Conservation (phyloP, 2,888 invertebrate species). For the Calameuta filiformis region DNA sequence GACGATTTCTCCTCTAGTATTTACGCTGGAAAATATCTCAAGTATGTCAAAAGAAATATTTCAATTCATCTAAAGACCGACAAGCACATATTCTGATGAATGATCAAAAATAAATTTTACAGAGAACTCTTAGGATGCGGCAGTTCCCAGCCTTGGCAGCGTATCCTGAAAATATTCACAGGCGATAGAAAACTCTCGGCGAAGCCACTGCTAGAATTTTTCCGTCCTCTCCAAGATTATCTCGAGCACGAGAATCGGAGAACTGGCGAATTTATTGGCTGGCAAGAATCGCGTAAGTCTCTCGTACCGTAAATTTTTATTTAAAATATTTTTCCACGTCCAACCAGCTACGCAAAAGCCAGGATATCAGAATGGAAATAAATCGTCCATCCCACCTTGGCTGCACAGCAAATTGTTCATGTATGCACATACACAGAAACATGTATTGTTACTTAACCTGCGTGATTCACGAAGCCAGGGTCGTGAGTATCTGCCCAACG, state of each 20-base stretch:
- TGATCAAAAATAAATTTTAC: not conserved
- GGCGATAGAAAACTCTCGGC: not conserved
- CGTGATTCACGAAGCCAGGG: not conserved
- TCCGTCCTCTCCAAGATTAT: slow-evolving; percentile 5
- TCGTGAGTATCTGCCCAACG: not conserved
- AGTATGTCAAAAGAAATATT: not conserved
- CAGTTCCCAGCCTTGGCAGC: slow-evolving; percentile 15
- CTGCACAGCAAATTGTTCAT: not conserved
- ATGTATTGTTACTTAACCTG: not conserved
- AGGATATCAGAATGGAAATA: not conserved
- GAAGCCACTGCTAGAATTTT: slow-evolving; percentile 4
- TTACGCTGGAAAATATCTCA: not conserved
- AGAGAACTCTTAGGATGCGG: not conserved
- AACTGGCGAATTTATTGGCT: not conserved
- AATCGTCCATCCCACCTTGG: not conserved
- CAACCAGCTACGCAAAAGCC: not conserved
- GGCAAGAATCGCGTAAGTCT: not conserved
- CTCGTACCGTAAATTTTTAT: not conserved
- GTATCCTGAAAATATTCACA: slow-evolving; percentile 3
- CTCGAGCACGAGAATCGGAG: not conserved
- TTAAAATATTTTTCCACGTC: not conserved
- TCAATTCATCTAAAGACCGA: not conserved
- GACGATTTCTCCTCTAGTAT: not conserved
- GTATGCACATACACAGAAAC: not conserved
- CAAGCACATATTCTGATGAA: not conserved